Conservation (phyloP, 2,888 invertebrate genomes). For the Ypsolopha scabrella region DNA sequence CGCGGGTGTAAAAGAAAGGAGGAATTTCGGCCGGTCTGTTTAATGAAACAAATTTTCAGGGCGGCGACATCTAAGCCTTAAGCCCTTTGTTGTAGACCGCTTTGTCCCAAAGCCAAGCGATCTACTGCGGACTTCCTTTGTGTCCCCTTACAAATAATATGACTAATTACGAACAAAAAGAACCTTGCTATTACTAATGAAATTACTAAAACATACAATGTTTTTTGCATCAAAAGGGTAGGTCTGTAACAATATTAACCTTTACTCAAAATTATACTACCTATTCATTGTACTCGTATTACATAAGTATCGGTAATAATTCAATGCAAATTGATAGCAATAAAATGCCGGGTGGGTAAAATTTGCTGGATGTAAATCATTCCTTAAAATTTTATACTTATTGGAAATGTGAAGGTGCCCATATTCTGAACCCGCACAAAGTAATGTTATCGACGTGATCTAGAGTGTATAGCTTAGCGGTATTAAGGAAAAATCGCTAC, state of each 20-base stretch:
- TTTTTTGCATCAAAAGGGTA: neutral
- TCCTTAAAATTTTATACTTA: neutral
- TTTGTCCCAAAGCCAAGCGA: constrained; percentile 44
- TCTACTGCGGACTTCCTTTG: constrained; percentile 47
- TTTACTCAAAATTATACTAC: too few species aligned
- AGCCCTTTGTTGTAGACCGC: constrained; percentile 52
- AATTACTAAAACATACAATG: neutral
- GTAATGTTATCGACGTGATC: constrained; percentile 54
- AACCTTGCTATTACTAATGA: constrained; percentile 17
- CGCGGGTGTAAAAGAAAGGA: constrained; percentile 39
- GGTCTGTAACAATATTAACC: too few species aligned
- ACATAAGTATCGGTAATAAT: neutral
- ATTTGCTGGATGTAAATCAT: neutral
- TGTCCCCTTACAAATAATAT: constrained; percentile 48
- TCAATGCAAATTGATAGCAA: neutral
- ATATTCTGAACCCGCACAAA: constrained; percentile 16
- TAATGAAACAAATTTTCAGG: constrained; percentile 66
- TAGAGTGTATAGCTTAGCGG: constrained; percentile 38
- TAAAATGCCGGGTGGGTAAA: neutral
- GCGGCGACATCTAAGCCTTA: constrained; percentile 59
- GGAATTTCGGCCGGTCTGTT: constrained; percentile 48
- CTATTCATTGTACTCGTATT: neutral
- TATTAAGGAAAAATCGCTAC: constrained; percentile 61
- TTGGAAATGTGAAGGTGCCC: neutral
- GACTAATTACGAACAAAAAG: constrained; percentile 56